These are phyloP conservation scores for Bombus pyrosoma DNA, from an alignment of 1,140 invertebrate genomes.

Conservation along the genomic window DNA sequence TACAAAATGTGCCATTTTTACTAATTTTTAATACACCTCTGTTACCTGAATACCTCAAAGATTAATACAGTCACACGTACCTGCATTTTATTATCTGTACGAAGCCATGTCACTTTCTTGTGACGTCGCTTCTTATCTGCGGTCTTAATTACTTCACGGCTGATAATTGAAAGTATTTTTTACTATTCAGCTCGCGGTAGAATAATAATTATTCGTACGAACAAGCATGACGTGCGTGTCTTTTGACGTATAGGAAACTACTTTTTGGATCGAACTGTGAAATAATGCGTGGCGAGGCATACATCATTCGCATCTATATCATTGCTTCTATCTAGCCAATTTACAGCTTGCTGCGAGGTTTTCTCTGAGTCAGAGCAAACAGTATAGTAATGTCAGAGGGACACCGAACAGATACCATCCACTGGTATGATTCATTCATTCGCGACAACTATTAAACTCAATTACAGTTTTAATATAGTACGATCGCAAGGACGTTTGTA, in stretches of 20 bases:
- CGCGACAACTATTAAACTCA: slow-evolving; percentile 35
- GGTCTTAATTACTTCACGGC: not conserved
- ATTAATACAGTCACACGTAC: not conserved
- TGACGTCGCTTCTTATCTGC: not conserved
- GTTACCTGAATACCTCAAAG: not conserved
- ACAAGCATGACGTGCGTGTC: not conserved
- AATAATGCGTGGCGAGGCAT: not conserved
- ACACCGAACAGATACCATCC: slow-evolving; percentile 34
- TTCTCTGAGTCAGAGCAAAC: slow-evolving; percentile 29
- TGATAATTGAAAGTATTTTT: not conserved
- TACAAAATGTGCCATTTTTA: too few relatives aligned
- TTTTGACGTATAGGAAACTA: slow-evolving; percentile 35
- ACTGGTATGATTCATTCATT: slow-evolving; percentile 47
- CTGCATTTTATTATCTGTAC: too few relatives aligned
- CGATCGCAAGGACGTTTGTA: slow-evolving; percentile 35
- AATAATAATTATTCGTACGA: slow-evolving; percentile 26
- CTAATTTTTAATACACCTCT: too few relatives aligned
- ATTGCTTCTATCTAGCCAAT: slow-evolving; percentile 12
- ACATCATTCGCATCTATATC: not conserved
- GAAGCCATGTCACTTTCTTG: not conserved
- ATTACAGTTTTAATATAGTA: slow-evolving; percentile 35
- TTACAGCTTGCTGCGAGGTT: not conserved
- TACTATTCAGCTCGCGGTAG: not conserved
- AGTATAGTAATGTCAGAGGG: not conserved
- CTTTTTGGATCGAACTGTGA: slow-evolving; percentile 46